Evolutionary conservation across 1,140 invertebrate genomes (phyloP).

Genomic region (Pomacea maculata): DNA sequence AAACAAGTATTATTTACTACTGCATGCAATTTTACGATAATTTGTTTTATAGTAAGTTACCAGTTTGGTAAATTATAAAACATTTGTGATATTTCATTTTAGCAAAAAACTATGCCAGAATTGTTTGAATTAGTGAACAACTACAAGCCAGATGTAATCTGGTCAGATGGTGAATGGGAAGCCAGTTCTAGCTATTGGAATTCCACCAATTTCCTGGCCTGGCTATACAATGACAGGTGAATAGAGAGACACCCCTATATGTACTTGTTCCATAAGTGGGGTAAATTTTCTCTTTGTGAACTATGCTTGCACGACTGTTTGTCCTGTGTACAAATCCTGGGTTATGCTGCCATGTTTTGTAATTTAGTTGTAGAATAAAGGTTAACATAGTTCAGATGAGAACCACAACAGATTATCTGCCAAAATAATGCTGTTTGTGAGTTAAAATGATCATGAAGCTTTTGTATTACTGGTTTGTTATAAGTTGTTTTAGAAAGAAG

Average conservation of each 20-base stretch:
- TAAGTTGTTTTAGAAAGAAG: not conserved
- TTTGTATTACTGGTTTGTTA: not conserved
- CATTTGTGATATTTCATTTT: not conserved
- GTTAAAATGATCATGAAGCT: not conserved
- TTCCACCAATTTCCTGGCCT: conserved; percentile 75
- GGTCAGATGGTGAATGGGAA: conserved; percentile 84
- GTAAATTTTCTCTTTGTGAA: not conserved
- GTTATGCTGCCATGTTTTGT: too few species aligned
- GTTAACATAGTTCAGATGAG: not conserved
- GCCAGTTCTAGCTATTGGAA: conserved; percentile 74
- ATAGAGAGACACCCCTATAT: too few species aligned
- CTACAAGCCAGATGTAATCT: conserved; percentile 89
- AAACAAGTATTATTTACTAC: too few species aligned
- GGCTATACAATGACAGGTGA: conserved; percentile 91
- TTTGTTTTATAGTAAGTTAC: not conserved
- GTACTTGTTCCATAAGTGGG: not conserved
- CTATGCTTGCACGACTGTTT: too few species aligned
- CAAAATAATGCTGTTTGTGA: not conserved
- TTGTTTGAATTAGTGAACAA: conserved; percentile 71
- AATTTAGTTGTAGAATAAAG: too few species aligned
- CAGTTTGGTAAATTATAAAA: not conserved
- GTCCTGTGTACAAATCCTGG: too few species aligned
- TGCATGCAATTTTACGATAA: too few species aligned
- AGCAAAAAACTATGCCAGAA: conserved; percentile 67
- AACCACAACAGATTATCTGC: not conserved